These are phyloP conservation scores for Eustalomyia histrio DNA, from an alignment of 2,888 invertebrate genomes.

Conservation along the genomic window DNA sequence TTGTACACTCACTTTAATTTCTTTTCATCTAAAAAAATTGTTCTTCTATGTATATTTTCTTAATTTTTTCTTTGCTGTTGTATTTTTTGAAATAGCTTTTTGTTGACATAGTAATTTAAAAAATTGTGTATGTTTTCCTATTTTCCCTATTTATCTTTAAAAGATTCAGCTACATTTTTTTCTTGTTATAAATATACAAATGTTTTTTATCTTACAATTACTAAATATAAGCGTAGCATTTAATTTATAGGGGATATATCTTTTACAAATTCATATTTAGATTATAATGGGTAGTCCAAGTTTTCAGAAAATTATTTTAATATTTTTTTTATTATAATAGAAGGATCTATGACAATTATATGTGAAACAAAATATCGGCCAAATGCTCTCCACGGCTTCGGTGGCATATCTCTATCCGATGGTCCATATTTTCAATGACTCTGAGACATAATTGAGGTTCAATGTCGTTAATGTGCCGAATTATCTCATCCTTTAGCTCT, in stretches of 20 bases:
- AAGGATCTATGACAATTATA: too few species aligned
- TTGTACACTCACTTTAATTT: slow-evolving; percentile 18
- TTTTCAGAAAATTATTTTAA: too few species aligned
- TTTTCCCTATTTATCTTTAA: slow-evolving; percentile 30
- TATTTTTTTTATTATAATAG: too few species aligned
- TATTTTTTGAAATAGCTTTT: slow-evolving; percentile 10
- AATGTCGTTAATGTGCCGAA: too few species aligned
- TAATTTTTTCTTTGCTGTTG: neutral
- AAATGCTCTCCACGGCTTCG: too few species aligned
- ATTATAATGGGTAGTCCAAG: too few species aligned
- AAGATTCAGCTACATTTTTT: neutral
- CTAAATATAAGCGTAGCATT: neutral
- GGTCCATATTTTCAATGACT: too few species aligned
- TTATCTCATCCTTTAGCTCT: too few species aligned
- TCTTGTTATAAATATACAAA: neutral
- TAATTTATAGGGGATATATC: neutral
- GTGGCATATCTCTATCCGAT: too few species aligned
- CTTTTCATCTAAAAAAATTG: neutral
- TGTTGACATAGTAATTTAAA: slow-evolving; percentile 23
- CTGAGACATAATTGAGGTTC: too few species aligned
- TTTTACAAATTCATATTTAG: too few species aligned
- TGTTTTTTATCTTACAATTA: neutral
- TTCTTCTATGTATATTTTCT: neutral
- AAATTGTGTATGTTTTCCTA: neutral
- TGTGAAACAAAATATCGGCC: too few species aligned